These are phyloP conservation scores for Xyrauchen texanus DNA, from an alignment of 2,113 vertebrate species.

Conservation along the genomic window DNA sequence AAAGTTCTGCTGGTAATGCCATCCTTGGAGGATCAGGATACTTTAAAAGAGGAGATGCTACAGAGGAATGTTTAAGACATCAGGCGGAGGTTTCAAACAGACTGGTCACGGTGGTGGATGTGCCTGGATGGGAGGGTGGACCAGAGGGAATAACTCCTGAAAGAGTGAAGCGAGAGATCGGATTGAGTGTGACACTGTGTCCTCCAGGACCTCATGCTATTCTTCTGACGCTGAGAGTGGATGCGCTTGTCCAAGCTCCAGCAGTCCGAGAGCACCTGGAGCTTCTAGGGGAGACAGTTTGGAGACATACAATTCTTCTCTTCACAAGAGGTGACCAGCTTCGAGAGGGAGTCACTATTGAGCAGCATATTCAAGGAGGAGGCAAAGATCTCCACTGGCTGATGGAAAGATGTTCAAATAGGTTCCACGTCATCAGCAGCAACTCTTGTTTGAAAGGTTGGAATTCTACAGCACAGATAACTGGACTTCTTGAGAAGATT, in stretches of 20 bases:
- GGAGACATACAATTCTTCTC: conserved; percentile 69
- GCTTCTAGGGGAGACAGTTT: conserved; percentile 68
- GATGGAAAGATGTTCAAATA: conserved; percentile 67
- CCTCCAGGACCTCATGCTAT: conserved; percentile 73
- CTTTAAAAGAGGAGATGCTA: conserved; percentile 60
- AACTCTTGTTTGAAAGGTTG: conserved; percentile 30
- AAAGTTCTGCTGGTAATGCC: conserved; percentile 70
- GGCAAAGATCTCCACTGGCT: conserved; percentile 68
- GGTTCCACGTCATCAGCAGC: conserved; percentile 69
- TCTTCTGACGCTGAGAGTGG: conserved; percentile 69
- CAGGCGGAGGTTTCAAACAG: conserved; percentile 66
- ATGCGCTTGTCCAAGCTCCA: conserved; percentile 59
- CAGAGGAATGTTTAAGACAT: conserved; percentile 69
- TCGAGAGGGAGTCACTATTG: conserved; percentile 68
- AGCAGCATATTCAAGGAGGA: conserved; percentile 70
- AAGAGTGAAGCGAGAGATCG: conserved; percentile 70
- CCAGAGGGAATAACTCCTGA: conserved; percentile 66
- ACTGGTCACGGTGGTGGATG: conserved; percentile 72
- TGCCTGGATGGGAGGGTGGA: conserved; percentile 72
- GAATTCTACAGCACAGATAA: conserved; percentile 47
- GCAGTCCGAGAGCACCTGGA: conserved; percentile 70
- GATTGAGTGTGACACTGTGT: conserved; percentile 61
- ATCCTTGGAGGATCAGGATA: conserved; percentile 58
- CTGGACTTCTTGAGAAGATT: conserved; percentile 70
- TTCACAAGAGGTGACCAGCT: conserved; percentile 76